phyloP scores from a whole-genome alignment of 2,797 vertebrate species.

The Pterois miles region DNA sequence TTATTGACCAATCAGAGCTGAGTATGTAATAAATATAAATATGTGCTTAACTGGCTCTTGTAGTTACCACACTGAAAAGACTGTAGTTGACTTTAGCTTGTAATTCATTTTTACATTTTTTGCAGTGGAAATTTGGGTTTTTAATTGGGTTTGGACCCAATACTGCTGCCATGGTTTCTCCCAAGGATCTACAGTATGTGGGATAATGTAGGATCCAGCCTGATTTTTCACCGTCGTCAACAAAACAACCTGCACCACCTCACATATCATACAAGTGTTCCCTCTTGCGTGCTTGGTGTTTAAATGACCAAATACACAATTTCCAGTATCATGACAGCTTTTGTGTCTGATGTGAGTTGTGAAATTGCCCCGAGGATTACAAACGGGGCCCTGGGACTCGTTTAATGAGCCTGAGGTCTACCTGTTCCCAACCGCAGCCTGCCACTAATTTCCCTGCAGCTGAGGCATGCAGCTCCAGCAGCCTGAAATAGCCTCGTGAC shows the following conservation, averaged over 20 bases:
- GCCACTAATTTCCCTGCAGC: conserved; percentile 47
- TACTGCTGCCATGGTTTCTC: background rate
- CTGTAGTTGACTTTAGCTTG: too few relatives aligned
- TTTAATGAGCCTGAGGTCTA: conserved; percentile 42
- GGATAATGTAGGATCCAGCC: background rate
- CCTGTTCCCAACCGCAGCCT: conserved; percentile 35
- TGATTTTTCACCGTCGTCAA: background rate
- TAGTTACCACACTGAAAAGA: too few relatives aligned
- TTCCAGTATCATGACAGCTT: background rate
- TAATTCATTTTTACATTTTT: too few relatives aligned
- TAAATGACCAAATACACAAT: background rate
- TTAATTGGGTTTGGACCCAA: too few relatives aligned
- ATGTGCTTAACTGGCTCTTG: too few relatives aligned
- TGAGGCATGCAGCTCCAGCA: background rate
- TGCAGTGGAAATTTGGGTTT: too few relatives aligned
- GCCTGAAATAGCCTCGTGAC: conserved; percentile 36
- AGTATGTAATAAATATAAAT: too few relatives aligned
- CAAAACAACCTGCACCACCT: background rate
- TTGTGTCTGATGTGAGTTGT: conserved; percentile 1
- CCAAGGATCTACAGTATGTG: too few relatives aligned
- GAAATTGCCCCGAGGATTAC: conserved; percentile 15
- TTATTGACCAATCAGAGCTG: too few relatives aligned
- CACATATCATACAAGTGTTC: background rate
- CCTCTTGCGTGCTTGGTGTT: background rate
- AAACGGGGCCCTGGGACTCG: conserved; percentile 9